These are phyloP conservation scores for Romanomermis culicivorax DNA, from an alignment of 2,888 invertebrate genomes.

Conservation along the genomic window DNA sequence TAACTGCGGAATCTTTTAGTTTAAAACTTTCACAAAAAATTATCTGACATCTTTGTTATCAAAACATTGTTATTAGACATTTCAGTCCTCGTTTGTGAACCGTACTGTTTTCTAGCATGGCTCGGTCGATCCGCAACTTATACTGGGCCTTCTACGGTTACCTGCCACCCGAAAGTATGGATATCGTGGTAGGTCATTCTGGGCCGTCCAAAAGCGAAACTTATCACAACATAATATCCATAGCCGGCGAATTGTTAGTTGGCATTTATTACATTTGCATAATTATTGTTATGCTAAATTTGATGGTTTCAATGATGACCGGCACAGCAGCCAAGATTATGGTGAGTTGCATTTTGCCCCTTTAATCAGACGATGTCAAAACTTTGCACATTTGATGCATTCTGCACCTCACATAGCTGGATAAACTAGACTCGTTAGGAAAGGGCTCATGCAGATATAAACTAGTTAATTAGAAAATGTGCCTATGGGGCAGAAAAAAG, in stretches of 20 bases:
- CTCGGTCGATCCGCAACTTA: slow-evolving; percentile 12
- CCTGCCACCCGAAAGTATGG: slow-evolving; percentile 13
- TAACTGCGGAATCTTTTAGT: too few species aligned
- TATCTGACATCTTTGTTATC: too few species aligned
- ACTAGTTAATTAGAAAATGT: too few species aligned
- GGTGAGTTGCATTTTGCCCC: slow-evolving; percentile 13
- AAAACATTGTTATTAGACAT: too few species aligned
- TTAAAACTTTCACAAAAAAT: too few species aligned
- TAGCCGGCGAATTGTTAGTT: slow-evolving; percentile 10
- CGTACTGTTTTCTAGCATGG: slow-evolving; percentile 10
- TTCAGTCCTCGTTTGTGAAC: too few species aligned
- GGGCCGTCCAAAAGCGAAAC: slow-evolving; percentile 12
- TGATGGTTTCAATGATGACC: slow-evolving; percentile 22
- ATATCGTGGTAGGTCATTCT: slow-evolving; percentile 16
- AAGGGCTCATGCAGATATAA: too few species aligned
- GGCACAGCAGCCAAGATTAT: slow-evolving; percentile 20
- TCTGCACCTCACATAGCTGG: too few species aligned
- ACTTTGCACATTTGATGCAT: too few species aligned
- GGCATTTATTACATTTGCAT: slow-evolving; percentile 18
- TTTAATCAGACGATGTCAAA: too few species aligned
- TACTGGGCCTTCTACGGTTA: slow-evolving; percentile 23
- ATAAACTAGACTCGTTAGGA: too few species aligned
- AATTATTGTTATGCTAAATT: slow-evolving; percentile 19
- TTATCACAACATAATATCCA: not conserved
- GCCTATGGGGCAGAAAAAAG: too few species aligned